Conservation (phyloP, 2,797 vertebrate genomes). For the Australoheros facetus region DNA sequence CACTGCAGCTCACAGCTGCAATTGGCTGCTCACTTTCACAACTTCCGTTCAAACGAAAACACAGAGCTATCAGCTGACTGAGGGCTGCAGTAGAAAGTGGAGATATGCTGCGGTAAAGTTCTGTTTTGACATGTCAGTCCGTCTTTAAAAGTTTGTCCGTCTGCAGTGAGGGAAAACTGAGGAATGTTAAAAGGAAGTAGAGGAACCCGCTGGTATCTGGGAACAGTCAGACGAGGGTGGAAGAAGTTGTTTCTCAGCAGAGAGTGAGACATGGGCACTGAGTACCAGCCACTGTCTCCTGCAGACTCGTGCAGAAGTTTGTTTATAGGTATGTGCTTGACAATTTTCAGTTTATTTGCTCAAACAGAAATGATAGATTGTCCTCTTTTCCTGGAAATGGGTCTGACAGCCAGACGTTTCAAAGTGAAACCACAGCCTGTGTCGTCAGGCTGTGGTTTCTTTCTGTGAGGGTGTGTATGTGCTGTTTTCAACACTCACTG, state of each 20-base stretch:
- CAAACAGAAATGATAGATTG: neutral
- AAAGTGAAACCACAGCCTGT: neutral
- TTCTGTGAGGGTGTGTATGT: neutral
- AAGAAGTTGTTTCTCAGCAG: slow-evolving; percentile 31
- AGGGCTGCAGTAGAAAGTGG: slow-evolving; percentile 12
- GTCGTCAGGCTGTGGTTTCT: neutral
- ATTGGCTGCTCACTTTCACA: slow-evolving; percentile 68
- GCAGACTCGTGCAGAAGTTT: slow-evolving; percentile 44
- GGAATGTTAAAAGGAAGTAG: slow-evolving; percentile 48
- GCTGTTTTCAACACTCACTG: neutral
- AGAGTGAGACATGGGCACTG: slow-evolving; percentile 62
- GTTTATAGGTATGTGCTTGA: slow-evolving; percentile 50
- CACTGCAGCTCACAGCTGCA: slow-evolving; percentile 32
- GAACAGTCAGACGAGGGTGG: slow-evolving; percentile 25
- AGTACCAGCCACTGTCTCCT: slow-evolving; percentile 58
- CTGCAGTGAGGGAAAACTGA: slow-evolving; percentile 10
- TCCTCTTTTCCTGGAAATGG: neutral
- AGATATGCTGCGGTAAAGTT: neutral
- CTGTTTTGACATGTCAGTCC: neutral
- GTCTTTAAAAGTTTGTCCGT: neutral
- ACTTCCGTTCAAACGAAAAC: slow-evolving; percentile 80
- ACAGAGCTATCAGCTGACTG: slow-evolving; percentile 62
- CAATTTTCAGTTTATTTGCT: neutral
- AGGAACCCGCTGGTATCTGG: slow-evolving; percentile 34
- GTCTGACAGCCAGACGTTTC: neutral